Conservation (phyloP, 2,888 invertebrate genomes). For the Pristionchus japonicus region DNA sequence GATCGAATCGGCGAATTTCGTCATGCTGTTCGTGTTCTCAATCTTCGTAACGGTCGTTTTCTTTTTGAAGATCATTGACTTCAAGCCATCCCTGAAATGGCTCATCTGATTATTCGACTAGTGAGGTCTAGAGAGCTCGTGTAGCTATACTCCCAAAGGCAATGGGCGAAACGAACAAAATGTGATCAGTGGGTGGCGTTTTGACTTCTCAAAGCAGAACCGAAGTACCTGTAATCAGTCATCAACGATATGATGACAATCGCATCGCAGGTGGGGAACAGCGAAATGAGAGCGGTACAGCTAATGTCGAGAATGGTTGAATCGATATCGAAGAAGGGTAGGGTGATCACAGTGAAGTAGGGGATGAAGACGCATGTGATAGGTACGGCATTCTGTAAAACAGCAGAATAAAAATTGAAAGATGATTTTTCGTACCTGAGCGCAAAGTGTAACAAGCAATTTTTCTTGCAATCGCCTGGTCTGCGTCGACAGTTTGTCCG, state of each 20-base stretch:
- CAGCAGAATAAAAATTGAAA: too few relatives aligned
- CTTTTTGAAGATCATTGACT: not conserved
- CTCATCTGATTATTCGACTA: not conserved
- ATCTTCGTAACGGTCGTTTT: not conserved
- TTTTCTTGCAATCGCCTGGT: not conserved
- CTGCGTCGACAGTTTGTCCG: not conserved
- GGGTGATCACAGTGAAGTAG: not conserved
- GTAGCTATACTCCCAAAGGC: too few relatives aligned
- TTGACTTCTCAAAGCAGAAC: too few relatives aligned
- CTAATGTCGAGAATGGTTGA: not conserved
- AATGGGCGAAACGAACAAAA: too few relatives aligned
- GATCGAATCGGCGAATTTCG: not conserved
- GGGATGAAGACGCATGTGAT: not conserved
- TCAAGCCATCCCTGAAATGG: not conserved
- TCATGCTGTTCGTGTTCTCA: not conserved
- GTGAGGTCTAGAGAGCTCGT: too few relatives aligned
- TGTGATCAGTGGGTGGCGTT: too few relatives aligned
- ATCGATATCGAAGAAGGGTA: conserved; percentile 13
- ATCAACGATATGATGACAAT: not conserved
- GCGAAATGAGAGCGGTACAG: not conserved
- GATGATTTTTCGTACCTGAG: too few relatives aligned
- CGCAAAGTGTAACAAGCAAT: not conserved
- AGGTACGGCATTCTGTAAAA: not conserved
- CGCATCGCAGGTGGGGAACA: not conserved
- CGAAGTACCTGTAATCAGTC: not conserved